Conservation (phyloP, 2,797 vertebrate genomes). For the Lateolabrax maculatus region DNA sequence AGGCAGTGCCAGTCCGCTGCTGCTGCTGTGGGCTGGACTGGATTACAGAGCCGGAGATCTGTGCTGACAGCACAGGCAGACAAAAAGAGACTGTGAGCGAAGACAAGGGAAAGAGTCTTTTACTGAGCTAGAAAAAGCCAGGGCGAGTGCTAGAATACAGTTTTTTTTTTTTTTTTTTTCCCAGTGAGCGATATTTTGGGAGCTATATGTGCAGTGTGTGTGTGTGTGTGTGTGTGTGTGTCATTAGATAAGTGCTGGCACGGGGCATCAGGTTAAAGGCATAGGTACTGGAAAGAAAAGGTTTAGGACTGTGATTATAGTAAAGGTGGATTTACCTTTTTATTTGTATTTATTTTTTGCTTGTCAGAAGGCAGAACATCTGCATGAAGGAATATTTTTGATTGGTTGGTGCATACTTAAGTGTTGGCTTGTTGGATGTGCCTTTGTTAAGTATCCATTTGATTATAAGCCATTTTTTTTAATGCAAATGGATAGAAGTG, state of each 20-base stretch:
- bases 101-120: constrained; percentile 77
- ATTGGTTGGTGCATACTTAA: constrained; percentile 58
- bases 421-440: constrained; percentile 63
- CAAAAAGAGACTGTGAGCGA: constrained; percentile 79
- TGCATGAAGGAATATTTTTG: constrained; percentile 57
- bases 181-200: constrained; percentile 62
- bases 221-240: constrained; percentile 62
- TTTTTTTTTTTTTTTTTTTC: constrained; percentile 19
- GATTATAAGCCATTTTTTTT: not conserved
- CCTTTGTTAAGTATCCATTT: constrained; percentile 57
- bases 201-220: constrained; percentile 61
- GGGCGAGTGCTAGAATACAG: constrained; percentile 67
- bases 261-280: constrained; percentile 83
- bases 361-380: constrained; percentile 58
- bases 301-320: constrained; percentile 48
- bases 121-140: constrained; percentile 63
- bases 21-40: constrained; percentile 84
- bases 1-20: constrained; percentile 84
- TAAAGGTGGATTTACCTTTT: constrained; percentile 57
- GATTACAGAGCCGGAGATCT: constrained; percentile 82
- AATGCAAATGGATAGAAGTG: constrained; percentile 34
- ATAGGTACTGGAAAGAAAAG: constrained; percentile 52
- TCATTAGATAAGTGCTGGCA: constrained; percentile 77
- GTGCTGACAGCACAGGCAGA: constrained; percentile 83
- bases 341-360: no score